phyloP scores from a whole-genome alignment of 2,113 vertebrate species.

The Prunella himalayana region DNA sequence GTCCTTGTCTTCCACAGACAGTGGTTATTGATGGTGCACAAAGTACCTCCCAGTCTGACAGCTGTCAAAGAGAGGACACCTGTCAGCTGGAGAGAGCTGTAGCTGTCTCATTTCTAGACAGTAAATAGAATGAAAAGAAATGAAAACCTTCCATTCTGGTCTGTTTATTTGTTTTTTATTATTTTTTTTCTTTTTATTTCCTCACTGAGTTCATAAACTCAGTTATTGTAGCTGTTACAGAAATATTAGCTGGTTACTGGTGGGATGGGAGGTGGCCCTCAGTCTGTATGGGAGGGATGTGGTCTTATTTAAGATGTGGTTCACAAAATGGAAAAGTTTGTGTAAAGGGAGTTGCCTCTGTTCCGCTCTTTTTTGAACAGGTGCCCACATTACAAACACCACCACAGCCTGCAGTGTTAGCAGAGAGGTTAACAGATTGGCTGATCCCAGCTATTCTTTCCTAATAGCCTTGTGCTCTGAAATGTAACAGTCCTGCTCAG shows the following conservation, averaged over 20 bases:
- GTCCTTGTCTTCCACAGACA: not conserved
- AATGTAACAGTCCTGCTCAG: not conserved
- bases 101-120: not conserved
- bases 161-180: not conserved
- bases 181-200: not conserved
- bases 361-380: constrained; percentile 41
- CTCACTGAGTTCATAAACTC: not conserved
- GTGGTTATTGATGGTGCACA: not conserved
- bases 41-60: not conserved
- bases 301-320: constrained; percentile 35
- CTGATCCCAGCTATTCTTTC: not conserved
- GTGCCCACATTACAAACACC: constrained; percentile 34
- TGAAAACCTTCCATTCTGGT: not conserved
- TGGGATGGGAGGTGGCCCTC: not conserved
- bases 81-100: not conserved
- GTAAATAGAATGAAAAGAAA: not conserved
- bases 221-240: not conserved
- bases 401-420: not conserved
- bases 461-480: not conserved
- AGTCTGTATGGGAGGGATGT: constrained; percentile 1
- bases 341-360: constrained; percentile 39
- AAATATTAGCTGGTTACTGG: not conserved
- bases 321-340: constrained; percentile 47
- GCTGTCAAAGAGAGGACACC: not conserved
- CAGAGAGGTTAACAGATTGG: not conserved